Conservation (phyloP, 2,888 invertebrate species). For the Eupithecia subfuscata region DNA sequence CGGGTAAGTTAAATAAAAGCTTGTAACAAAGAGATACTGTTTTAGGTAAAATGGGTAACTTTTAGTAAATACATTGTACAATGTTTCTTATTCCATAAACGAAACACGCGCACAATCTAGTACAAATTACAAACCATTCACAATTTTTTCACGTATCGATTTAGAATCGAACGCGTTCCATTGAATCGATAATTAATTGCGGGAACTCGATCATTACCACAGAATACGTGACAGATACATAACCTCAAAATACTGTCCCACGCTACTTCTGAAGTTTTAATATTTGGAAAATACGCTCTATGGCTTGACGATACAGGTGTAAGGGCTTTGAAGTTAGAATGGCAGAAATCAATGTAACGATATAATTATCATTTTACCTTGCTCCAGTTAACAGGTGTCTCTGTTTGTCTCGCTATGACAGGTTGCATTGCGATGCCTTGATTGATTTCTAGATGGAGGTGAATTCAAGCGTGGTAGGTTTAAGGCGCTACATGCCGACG, state of each 20-base stretch:
- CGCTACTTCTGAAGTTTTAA: slow-evolving; percentile 47
- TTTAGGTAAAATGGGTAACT: too few species aligned
- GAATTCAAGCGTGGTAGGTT: slow-evolving; percentile 17
- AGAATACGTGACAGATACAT: slow-evolving; percentile 34
- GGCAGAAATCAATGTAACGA: slow-evolving; percentile 59
- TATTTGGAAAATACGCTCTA: slow-evolving; percentile 49
- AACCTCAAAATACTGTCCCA: slow-evolving; percentile 75
- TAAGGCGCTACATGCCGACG: too few species aligned
- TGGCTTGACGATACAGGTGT: slow-evolving; percentile 42
- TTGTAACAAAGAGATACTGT: too few species aligned
- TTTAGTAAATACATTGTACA: neutral
- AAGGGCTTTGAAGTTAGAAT: slow-evolving; percentile 37
- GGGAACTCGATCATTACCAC: slow-evolving; percentile 59
- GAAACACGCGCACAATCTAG: slow-evolving; percentile 47
- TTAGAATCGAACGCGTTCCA: slow-evolving; percentile 59
- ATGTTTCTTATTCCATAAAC: slow-evolving; percentile 11
- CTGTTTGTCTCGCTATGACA: slow-evolving; percentile 44
- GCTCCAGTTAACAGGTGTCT: slow-evolving; percentile 66
- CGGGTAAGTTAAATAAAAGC: too few species aligned
- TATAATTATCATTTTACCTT: slow-evolving; percentile 74
- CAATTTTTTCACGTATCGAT: slow-evolving; percentile 61
- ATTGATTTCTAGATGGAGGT: slow-evolving; percentile 26
- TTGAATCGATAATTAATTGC: slow-evolving; percentile 68
- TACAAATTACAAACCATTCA: slow-evolving; percentile 56
- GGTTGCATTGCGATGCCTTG: slow-evolving; percentile 41